Base-by-base conservation (phyloP, 2,797 vertebrate species). In the Dipus sagitta region DNA sequence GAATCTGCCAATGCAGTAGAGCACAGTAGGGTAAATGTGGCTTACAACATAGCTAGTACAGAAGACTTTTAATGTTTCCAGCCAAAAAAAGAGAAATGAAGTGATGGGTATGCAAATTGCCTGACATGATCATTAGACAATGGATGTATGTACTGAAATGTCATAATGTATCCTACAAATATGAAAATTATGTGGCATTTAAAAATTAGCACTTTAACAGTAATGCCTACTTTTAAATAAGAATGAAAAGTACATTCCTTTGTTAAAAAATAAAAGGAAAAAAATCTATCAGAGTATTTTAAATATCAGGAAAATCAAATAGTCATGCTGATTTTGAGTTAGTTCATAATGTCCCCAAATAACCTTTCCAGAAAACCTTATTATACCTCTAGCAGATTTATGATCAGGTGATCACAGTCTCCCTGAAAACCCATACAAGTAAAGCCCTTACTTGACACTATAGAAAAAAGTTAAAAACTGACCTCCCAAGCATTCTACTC, bases 381-480 rank as follows among this genome's bases (percentile, higher is more conserved):
- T 52, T 76, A 86, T 18, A 86, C 52, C 52, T 83, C 47, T 58
- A 81, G 68, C 12, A 93, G 34, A 95, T 86, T 80, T 64, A 95
- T 81, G 74, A 92, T 91, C 78, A 95, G 75, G 77, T 81, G 83
- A 75, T 52, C 60, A 83, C 23, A 88, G 68, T 88, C 91, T 94
- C 54, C 54, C 54, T 17, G 28, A 95, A 80, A 96, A 86, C 32
- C 13, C 83, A 90, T 34, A 94, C 3, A 94, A 90, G 72, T 38
- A 86, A 88, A 96, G 64, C 52, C 38, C 24, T 92, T 94, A 32
- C 70, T 68, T 93, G 83, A 13, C 88, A 94, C 89, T 85, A 84
- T 32, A 95, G 87, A 91, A 88, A 93, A 93, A 92, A 32, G 65
- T 64, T 64, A 92, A 91, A 84, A 60, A 87, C 78, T 75, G 80